Conservation (phyloP, 2,113 vertebrate species). For the Malurus melanocephalus region DNA sequence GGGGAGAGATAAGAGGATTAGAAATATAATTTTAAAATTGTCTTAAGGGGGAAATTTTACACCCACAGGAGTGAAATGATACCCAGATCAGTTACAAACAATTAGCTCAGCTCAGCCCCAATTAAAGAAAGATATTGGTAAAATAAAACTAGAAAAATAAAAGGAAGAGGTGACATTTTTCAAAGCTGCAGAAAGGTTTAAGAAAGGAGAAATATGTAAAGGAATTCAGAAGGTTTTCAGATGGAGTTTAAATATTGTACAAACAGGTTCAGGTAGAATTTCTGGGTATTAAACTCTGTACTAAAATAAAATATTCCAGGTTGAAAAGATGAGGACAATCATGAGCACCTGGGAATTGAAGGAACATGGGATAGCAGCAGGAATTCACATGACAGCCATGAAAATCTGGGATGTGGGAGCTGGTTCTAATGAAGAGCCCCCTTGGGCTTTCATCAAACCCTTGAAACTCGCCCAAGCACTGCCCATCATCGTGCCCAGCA, state of each 20-base stretch:
- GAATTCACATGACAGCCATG: background rate
- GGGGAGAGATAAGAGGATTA: slow-evolving; percentile 24
- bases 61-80: background rate
- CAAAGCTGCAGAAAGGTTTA: background rate
- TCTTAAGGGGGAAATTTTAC: slow-evolving; percentile 45
- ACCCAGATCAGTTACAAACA: background rate
- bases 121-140: background rate
- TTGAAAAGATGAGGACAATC: background rate
- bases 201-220: background rate
- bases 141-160: background rate
- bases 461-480: rapidly evolving
- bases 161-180: background rate
- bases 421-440: background rate
- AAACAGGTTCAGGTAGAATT: rapidly evolving
- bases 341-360: background rate
- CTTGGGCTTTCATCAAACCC: background rate
- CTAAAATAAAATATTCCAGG: background rate
- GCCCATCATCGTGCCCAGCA: background rate
- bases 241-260: background rate
- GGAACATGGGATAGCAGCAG: background rate
- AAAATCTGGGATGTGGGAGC: background rate
- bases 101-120: background rate
- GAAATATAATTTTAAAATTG: background rate
- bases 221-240: background rate
- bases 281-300: background rate